Percentiles rank a stretch among this genome's conserved stretches.
Conservation (phyloP, 2,113 vertebrate species). For the Bambusicola thoracicus region DNA sequence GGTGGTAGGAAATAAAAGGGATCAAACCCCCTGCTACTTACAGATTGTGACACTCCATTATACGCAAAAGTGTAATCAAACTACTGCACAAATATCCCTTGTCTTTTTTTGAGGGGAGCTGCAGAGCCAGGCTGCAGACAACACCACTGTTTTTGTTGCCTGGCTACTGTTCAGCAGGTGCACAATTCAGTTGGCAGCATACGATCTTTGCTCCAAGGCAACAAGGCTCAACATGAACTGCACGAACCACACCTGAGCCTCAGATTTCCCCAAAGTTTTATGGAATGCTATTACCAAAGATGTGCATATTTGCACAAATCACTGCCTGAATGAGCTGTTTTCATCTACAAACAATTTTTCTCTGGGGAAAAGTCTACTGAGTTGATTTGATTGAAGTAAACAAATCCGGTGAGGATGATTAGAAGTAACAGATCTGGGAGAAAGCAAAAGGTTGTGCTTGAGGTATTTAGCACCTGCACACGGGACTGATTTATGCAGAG, state of each 20-base stretch:
- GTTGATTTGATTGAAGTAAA: neutral
- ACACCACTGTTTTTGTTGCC: neutral
- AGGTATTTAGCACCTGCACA: neutral
- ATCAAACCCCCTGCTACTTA: neutral
- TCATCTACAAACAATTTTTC: neutral
- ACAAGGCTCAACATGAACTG: neutral
- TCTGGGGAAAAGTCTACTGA: neutral
- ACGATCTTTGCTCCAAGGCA: neutral
- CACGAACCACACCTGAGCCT: neutral
- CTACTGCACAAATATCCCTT: neutral
- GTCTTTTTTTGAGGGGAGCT: neutral
- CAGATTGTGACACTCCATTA: accelerated
- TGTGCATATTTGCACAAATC: neutral
- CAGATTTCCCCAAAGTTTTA: neutral
- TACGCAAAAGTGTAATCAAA: neutral
- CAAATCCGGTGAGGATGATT: neutral
- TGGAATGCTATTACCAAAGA: neutral
- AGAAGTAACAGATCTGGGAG: constrained; percentile 10
- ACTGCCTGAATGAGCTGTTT: neutral
- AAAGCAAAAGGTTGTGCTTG: constrained; percentile 14
- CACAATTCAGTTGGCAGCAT: accelerated
- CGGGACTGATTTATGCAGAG: neutral
- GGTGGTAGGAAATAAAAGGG: accelerated
- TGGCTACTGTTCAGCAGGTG: neutral
- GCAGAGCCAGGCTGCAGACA: neutral